Base-by-base conservation (phyloP, 1,140 invertebrate species). In the Araneus ventricosus region DNA sequence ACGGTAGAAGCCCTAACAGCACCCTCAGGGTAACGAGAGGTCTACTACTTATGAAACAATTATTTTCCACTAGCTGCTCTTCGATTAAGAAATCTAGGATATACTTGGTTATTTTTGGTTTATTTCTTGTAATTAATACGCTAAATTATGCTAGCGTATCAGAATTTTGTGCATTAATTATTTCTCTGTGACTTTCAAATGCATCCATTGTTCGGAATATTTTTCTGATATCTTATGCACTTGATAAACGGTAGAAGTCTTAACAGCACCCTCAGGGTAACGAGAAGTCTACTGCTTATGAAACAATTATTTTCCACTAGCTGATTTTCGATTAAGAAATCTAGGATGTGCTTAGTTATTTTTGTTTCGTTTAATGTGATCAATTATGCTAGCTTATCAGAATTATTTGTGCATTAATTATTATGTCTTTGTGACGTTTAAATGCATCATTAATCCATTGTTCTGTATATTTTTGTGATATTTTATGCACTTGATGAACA, bases 41-140 rank as follows among this genome's bases (percentile, higher is more conserved):
- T 20, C 34, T 75, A 75, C 70, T 75, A 75, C 20, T 75, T 75
- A 75, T 75, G 70, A 75, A 75, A 37, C 70, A 75, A 37, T 34
- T 75, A 37, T 75, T 75, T 67, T 34, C 3, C 30, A 17, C 5
- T 75, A 10, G 70, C 27, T 75, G 3, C 17, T 34, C 30, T 37
- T 5, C 20, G 34, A 75, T 37, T 75, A 75, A 30, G 10, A 67
- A 67, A 67, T n/a, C n/a, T n/a, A n/a, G n/a, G n/a, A n/a, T n/a
- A n/a, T n/a, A 0, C 45, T 52, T 4, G 45, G 45, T 14, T 52
- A 52, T 17, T 52, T 52, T 52, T 52, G 17, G 45, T 14, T 14
- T 52, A 2, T 52, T 52, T 17, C 45, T 8, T 52, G 45, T 17
- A 10, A 52, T 52, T 52, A 52, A 52, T 17, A 52, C 17, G 45